A percentile compares a stretch with the other conserved stretches of the same genome.
These are phyloP conservation scores for Nyctereutes procyonoides DNA, from an alignment of 2,113 vertebrate genomes.

Conservation along the genomic window DNA sequence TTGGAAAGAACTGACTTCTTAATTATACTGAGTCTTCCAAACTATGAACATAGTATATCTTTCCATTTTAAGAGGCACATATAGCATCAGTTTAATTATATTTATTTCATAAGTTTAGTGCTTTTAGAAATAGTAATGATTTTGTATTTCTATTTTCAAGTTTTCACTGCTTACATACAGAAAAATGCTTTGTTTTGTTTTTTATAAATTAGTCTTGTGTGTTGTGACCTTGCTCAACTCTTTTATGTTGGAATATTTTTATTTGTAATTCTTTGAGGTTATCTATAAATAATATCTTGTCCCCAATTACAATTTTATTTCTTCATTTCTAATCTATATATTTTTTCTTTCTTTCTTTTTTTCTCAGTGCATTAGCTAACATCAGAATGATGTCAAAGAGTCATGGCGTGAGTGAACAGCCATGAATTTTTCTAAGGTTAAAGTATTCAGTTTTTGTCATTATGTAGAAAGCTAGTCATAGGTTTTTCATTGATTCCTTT, in stretches of 20 bases:
- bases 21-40: neutral
- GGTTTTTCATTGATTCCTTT: neutral
- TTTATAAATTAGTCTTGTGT: neutral
- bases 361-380: neutral
- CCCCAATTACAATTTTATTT: neutral
- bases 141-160: neutral
- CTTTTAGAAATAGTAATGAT: neutral
- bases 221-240: neutral
- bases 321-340: neutral
- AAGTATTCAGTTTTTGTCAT: neutral
- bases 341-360: neutral
- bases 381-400: neutral
- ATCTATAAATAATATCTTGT: neutral
- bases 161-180: neutral
- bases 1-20: neutral
- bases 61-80: neutral
- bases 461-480: neutral
- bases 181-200: neutral
- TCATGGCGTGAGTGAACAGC: neutral
- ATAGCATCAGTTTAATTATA: neutral
- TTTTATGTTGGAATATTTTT: neutral
- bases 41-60: neutral
- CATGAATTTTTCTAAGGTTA: neutral
- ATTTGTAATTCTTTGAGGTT: neutral
- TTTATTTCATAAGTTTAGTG: neutral